Percentiles rank a stretch among this genome's conserved stretches.
Evolutionary conservation across 2,888 invertebrate genomes (phyloP).

Genomic region (Psococerastis gibbosa): DNA sequence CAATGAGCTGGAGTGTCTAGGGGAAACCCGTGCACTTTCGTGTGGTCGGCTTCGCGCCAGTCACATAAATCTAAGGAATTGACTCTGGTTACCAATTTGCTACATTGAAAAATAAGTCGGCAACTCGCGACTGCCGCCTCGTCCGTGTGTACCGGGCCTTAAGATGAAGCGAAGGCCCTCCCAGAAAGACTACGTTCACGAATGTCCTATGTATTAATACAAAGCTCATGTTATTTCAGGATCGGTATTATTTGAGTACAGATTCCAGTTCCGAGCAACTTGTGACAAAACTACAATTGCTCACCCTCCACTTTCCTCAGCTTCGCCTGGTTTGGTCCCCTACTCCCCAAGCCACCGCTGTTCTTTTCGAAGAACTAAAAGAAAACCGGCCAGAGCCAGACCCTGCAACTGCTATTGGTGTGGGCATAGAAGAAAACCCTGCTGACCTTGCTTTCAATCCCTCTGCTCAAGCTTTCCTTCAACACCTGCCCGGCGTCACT

Average conservation of each 20-base stretch:
- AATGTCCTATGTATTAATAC: too few relatives aligned
- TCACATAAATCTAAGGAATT: too few relatives aligned
- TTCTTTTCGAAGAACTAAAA: constrained; percentile 89
- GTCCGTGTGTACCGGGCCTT: too few relatives aligned
- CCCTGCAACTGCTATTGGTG: constrained; percentile 44
- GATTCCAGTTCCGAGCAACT: constrained; percentile 57
- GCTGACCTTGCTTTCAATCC: constrained; percentile 27
- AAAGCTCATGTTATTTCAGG: constrained; percentile 43
- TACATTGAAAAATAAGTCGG: too few relatives aligned
- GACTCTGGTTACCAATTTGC: too few relatives aligned
- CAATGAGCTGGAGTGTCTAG: too few relatives aligned
- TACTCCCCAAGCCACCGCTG: constrained; percentile 87
- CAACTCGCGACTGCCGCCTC: too few relatives aligned
- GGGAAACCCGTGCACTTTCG: too few relatives aligned
- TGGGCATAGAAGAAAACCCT: constrained; percentile 43
- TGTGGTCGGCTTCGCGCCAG: too few relatives aligned
- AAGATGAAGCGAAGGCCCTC: too few relatives aligned
- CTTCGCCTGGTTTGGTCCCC: constrained; percentile 91
- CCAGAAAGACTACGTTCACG: too few relatives aligned
- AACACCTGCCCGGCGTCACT: constrained; percentile 73
- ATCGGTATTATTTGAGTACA: constrained; percentile 53
- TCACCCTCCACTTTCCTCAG: constrained; percentile 91
- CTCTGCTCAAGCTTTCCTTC: constrained; percentile 58
- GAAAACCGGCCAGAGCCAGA: constrained; percentile 67
- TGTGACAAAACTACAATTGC: constrained; percentile 67